A percentile compares a stretch with the other conserved stretches of the same genome.
Evolutionary conservation across 2,888 invertebrate species (phyloP).

Genomic region (Aspidiotus destructor): DNA sequence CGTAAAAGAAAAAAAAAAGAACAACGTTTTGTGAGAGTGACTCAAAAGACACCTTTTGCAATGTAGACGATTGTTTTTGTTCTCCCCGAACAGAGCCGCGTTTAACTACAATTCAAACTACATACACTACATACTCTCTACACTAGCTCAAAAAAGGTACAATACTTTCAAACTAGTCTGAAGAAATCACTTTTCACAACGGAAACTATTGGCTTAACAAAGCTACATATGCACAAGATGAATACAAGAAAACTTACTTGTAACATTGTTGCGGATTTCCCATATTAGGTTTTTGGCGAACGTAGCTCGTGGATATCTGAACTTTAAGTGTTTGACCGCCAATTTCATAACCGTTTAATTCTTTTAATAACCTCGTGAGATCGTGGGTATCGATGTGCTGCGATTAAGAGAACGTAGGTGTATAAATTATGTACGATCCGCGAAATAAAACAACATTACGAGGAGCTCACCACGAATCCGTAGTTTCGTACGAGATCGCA

Average conservation of each 20-base stretch:
- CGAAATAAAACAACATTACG: background rate
- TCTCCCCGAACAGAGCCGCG: no score
- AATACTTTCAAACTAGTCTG: no score
- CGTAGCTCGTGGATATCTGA: conserved; percentile 86
- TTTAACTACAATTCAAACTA: no score
- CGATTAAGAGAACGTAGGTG: background rate
- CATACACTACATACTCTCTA: no score
- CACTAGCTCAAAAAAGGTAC: no score
- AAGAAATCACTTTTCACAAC: no score
- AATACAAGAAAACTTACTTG: conserved; percentile 41
- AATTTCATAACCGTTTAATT: conserved; percentile 81
- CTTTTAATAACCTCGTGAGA: conserved; percentile 82
- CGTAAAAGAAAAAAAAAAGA: conserved; percentile 16
- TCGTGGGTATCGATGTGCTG: conserved; percentile 80
- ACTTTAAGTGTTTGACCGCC: conserved; percentile 83
- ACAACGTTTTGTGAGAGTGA: no score
- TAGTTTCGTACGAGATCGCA: conserved; percentile 97
- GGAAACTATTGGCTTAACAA: no score
- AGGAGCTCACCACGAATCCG: conserved; percentile 68
- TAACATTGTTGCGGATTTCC: conserved; percentile 94
- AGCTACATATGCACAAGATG: no score
- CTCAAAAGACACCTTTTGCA: no score
- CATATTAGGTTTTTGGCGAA: conserved; percentile 91
- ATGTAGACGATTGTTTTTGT: no score
- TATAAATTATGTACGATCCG: background rate